Evolutionary conservation across 2,113 vertebrate genomes (phyloP).

Genomic region (Bufo bufo): DNA sequence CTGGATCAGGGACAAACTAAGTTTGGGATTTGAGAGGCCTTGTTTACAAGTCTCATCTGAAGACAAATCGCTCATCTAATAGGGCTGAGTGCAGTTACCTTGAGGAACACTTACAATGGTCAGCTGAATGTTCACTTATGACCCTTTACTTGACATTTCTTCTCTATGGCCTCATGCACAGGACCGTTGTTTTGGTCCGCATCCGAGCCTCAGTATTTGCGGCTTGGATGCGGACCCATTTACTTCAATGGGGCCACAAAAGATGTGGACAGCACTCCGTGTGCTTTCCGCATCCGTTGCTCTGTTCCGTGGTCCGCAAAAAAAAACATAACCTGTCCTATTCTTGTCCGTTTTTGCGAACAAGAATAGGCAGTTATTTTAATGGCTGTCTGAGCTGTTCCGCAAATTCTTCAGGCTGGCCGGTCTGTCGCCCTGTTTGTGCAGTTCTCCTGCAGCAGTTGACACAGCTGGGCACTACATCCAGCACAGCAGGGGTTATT

Average conservation of each 20-base stretch:
- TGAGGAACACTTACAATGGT: background rate
- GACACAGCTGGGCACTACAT: background rate
- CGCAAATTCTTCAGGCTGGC: background rate
- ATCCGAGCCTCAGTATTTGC: no score
- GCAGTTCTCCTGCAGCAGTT: background rate
- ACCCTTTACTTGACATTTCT: background rate
- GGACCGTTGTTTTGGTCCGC: no score
- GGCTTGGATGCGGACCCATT: no score
- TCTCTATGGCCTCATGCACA: no score
- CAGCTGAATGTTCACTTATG: background rate
- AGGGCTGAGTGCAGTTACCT: background rate
- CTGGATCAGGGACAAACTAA: background rate
- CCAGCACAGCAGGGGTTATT: slow-evolving; percentile 44
- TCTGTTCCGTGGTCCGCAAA: no score
- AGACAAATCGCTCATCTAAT: background rate
- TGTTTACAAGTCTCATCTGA: background rate
- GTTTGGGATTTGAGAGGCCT: background rate
- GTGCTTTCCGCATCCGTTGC: no score
- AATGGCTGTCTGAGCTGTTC: no score
- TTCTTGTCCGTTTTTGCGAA: no score
- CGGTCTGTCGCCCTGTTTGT: background rate
- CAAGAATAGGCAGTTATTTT: no score
- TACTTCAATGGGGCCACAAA: no score
- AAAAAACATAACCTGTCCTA: no score
- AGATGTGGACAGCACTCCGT: no score